Evolutionary conservation across 2,888 invertebrate genomes (phyloP).

Genomic region (Morpho achilles): DNA sequence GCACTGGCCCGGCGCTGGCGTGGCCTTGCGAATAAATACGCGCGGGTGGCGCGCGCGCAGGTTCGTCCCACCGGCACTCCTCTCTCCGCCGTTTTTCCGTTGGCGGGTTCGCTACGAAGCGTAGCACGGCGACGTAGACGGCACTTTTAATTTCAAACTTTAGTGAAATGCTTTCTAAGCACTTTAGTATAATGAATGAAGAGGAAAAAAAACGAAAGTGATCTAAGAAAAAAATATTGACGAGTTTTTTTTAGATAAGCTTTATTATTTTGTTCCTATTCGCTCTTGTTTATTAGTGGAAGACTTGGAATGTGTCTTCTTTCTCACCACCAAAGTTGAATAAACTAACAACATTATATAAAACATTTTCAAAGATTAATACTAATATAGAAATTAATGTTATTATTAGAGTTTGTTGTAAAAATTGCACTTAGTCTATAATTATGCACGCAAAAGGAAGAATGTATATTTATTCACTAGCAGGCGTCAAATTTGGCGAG

Average conservation of each 20-base stretch:
- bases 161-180: constrained; percentile 12
- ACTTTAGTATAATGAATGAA: neutral
- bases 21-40: constrained; percentile 79
- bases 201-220: no score
- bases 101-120: constrained; percentile 50
- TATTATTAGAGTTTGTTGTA: no score
- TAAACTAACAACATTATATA: no score
- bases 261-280: no score
- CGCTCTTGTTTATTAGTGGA: no score
- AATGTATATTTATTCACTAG: constrained; percentile 30
- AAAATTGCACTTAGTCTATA: no score
- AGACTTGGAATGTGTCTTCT: no score
- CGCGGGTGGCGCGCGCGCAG: constrained; percentile 58
- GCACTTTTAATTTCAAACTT: constrained; percentile 29
- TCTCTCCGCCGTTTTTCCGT: constrained; percentile 61
- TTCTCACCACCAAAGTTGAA: no score
- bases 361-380: no score
- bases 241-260: neutral
- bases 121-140: constrained; percentile 51
- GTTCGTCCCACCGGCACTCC: constrained; percentile 67
- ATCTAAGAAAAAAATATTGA: no score
- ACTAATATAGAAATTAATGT: no score
- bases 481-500: constrained; percentile 59
- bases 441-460: constrained; percentile 12
- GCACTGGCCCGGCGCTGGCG: constrained; percentile 70